Percentiles rank a stretch among this genome's conserved stretches.
phyloP scores from a whole-genome alignment of 2,797 vertebrate species.

The Artibeus jamaicensis region DNA sequence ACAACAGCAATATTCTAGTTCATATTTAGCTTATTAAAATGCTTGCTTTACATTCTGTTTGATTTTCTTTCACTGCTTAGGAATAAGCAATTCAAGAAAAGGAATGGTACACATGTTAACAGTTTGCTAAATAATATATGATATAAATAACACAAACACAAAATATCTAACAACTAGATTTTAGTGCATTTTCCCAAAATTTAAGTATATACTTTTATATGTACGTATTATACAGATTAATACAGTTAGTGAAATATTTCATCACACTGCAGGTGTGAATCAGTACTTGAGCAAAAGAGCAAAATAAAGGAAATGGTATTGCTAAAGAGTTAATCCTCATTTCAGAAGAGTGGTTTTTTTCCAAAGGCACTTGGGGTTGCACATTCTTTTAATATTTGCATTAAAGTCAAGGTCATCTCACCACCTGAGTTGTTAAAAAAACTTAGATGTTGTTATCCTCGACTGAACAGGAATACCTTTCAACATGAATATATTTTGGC shows the following conservation, averaged over 20 bases:
- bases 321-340: background rate
- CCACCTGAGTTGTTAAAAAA: background rate
- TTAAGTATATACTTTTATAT: background rate
- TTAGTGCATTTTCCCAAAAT: background rate
- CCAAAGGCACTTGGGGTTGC: background rate
- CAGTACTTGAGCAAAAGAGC: background rate
- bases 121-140: background rate
- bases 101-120: background rate
- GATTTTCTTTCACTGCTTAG: background rate
- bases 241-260: background rate
- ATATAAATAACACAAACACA: background rate
- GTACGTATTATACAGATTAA: background rate
- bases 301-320: background rate
- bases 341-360: background rate
- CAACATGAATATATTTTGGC: background rate
- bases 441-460: background rate
- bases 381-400: background rate
- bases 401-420: conserved; percentile 6
- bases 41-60: background rate
- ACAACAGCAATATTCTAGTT: background rate
- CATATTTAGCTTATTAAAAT: background rate
- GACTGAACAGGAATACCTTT: background rate
- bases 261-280: background rate
- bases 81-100: background rate
- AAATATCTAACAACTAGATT: background rate